These are phyloP conservation scores for Champsocephalus gunnari DNA, from an alignment of 2,797 vertebrate genomes.

Conservation along the genomic window DNA sequence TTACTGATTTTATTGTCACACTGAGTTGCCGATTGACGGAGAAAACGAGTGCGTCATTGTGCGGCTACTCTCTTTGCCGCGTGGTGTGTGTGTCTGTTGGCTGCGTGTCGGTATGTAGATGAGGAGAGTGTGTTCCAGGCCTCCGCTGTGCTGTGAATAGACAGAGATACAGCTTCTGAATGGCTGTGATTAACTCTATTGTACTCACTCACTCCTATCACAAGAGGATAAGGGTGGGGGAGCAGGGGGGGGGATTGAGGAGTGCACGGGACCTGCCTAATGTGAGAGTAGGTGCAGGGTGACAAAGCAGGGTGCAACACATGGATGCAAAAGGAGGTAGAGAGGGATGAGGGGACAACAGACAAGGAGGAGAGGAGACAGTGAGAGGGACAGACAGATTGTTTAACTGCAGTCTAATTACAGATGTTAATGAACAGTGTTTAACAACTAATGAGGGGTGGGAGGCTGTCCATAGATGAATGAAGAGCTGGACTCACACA, in stretches of 20 bases:
- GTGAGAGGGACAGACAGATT: conserved; percentile 65
- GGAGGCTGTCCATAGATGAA: conserved; percentile 88
- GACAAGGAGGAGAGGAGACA: conserved; percentile 39
- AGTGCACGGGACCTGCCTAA: conserved; percentile 47
- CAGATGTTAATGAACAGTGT: conserved; percentile 90
- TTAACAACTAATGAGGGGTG: conserved; percentile 92
- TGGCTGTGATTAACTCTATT: conserved; percentile 90
- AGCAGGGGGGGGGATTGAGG: conserved; percentile 3
- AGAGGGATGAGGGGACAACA: conserved; percentile 70
- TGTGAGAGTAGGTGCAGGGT: conserved; percentile 40
- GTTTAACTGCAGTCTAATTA: conserved; percentile 91
- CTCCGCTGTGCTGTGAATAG: conserved; percentile 74
- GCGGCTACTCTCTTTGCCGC: conserved; percentile 8
- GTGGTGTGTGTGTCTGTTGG: conserved; percentile 42
- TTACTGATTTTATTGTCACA: conserved; percentile 44
- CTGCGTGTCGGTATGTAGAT: conserved; percentile 69
- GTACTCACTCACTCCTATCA: conserved; percentile 79
- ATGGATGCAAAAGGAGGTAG: conserved; percentile 16
- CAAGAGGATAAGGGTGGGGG: conserved; percentile 54
- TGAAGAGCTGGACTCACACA: conserved; percentile 59
- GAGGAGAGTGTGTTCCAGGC: conserved; percentile 78
- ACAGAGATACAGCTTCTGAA: conserved; percentile 86
- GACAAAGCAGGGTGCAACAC: conserved; percentile 20
- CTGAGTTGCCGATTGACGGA: conserved; percentile 37
- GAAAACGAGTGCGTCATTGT: conserved; percentile 36